Evolutionary conservation across 2,888 invertebrate species (phyloP), one percentile per base, ranked within the genome.

Genomic region (Caenorhabditis imperialis): DNA sequence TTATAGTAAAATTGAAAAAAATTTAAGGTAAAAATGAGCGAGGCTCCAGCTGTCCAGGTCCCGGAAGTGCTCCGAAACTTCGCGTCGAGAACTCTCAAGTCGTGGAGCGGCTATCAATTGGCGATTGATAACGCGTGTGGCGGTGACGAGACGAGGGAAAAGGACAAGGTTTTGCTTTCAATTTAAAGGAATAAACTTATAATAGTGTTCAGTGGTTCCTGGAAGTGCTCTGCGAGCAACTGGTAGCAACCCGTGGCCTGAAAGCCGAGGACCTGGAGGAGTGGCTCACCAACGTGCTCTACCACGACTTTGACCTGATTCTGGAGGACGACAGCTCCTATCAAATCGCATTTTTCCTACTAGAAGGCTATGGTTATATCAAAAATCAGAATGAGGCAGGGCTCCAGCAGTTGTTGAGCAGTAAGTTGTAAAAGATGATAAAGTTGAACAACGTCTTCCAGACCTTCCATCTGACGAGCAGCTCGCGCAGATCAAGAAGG

Each of bases 41-140:
- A 22, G 10, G 8, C n/a, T 3, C 47, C 12, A 8, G 30, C 10
- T 30, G 30, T 30, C 30, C 30, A 30, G 10, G 53, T 27, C 44
- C n/a, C 35, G 0, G 73, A 73, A 33, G 22, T 53, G 10, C 30
- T 60, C 6, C 69, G 55, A 6, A 44, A 47, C 22, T 73, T 79
- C 38, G 73, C 77, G 23, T 55, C 45, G 1, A 48, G 73, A 47
- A 67, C 77, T 5, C 58, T 82, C 22, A 51, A 61, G 14, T 77
- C 71, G 7, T 82, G 81, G 81, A 77, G 78, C 35, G 82, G 81
- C 5, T 84, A 83, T 61, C 83, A 84, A 53, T 25, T 85, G 20
- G 84, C 79, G 0, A 27, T 85, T 16, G 76, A 83, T 23, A 78
- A 77, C 30, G 51, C 78, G 16, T 63, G 81, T 38, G 84, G 81